These are phyloP conservation scores for Rhea pennata DNA, from an alignment of 2,113 vertebrate genomes.

Conservation along the genomic window DNA sequence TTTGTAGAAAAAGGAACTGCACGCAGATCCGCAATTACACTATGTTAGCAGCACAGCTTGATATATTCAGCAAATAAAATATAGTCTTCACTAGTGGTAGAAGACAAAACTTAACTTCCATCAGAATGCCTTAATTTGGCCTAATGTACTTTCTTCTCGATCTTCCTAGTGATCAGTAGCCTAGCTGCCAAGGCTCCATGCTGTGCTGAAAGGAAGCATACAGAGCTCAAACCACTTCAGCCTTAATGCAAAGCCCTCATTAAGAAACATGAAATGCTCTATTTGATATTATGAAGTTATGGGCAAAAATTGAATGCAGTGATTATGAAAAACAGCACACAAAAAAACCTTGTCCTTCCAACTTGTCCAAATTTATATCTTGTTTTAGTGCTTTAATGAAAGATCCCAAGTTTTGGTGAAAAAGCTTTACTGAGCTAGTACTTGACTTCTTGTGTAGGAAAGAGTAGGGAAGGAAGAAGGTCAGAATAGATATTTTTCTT, in stretches of 20 bases:
- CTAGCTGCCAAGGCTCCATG: not conserved
- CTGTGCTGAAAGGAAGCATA: constrained; percentile 46
- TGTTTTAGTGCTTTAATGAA: not conserved
- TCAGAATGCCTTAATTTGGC: constrained; percentile 33
- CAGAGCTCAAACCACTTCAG: constrained; percentile 53
- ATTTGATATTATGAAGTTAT: constrained; percentile 7
- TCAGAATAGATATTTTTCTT: not conserved
- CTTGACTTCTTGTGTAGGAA: not conserved
- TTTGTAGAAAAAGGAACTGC: not conserved
- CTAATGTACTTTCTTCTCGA: not conserved
- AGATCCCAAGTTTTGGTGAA: not conserved
- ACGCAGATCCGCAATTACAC: constrained; percentile 12
- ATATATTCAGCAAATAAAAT: constrained; percentile 51
- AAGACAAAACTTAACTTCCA: constrained; percentile 46
- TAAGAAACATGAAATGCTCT: constrained; percentile 60
- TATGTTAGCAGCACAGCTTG: constrained; percentile 44
- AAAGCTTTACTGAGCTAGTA: not conserved
- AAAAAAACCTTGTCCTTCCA: not conserved
- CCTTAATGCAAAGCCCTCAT: constrained; percentile 54
- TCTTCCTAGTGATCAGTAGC: constrained; percentile 10
- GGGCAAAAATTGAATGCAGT: not conserved
- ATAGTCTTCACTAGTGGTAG: constrained; percentile 3
- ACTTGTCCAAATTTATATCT: not conserved
- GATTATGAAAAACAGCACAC: constrained; percentile 6
- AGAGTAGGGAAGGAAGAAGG: not conserved